Conservation (phyloP, 2,797 vertebrate genomes). For the Octomys mimax region DNA sequence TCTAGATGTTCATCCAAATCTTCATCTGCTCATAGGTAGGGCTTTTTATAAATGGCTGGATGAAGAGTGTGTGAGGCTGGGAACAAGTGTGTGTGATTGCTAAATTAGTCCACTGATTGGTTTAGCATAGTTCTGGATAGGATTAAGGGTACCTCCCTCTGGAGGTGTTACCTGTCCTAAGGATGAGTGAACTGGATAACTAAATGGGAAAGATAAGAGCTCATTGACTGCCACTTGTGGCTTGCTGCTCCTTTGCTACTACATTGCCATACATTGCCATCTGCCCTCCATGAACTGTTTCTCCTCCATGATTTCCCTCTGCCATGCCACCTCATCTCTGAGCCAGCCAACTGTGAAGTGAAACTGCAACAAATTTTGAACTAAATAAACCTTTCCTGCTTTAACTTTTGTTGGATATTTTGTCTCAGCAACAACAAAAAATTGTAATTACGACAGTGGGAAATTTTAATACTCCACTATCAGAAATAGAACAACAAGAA, state of each 20-base stretch:
- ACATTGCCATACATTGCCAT: background rate
- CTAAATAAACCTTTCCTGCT: background rate
- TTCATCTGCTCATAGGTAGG: background rate
- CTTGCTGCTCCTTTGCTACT: background rate
- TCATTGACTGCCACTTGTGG: background rate
- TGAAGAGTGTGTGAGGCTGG: background rate
- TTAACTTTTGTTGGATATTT: background rate
- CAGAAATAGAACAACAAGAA: background rate
- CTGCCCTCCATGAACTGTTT: background rate
- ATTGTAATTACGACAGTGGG: background rate
- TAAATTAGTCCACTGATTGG: background rate
- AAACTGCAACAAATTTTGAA: background rate
- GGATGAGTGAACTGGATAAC: background rate
- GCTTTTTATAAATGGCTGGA: background rate
- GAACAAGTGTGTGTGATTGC: background rate
- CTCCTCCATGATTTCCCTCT: background rate
- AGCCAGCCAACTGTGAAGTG: background rate
- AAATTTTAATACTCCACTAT: background rate
- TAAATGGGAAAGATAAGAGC: background rate
- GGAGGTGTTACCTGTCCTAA: background rate
- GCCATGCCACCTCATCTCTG: no score
- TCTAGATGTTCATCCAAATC: background rate
- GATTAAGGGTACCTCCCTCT: background rate
- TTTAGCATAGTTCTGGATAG: background rate
- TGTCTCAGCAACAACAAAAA: background rate